Base-by-base conservation (phyloP, 2,113 vertebrate genomes). In the Alethe diademata region DNA sequence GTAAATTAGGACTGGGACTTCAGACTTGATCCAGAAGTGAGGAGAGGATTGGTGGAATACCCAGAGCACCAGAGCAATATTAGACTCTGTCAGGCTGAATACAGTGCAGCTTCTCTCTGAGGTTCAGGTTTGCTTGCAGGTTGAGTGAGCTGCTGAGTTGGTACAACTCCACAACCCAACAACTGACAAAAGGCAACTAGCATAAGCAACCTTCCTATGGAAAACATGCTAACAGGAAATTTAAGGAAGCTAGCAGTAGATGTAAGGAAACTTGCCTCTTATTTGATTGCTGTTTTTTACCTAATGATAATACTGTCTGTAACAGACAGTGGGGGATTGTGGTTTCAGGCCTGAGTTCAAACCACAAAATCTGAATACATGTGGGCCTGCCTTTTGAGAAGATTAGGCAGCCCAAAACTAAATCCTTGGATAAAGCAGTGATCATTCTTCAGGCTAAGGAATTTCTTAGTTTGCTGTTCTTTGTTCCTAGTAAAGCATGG, bases 61-160 rank as follows among this genome's bases (percentile, higher is more conserved):
- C 65, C 93, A 93, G 65, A 84, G 93, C 95, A 93, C 28, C 93
- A 90, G 45, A 95, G 93, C 95, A 95, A 78, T 96, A 88, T 92
- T 45, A 70, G 86, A 4, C 43, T 66, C 75, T 71, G 90, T 90
- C 93, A 92, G 86, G 65, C 65, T 81, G 51, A 88, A 78, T 78
- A 19, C 61, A 42, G 85, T 54, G 56, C 54, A 86, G 64, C 51
- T 78, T 88, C 56, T 93, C 74, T 80, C 78, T 31, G 50, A 95
- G 57, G 51, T 40, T 80, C 26, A 8, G 3, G 2, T 90, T 80
- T 80, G 60, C 60, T 80, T 88, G 61, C 57, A 87, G 66, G 50
- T 54, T 90, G 36, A 94, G 71, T 60, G 71, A 93, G 38, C 64
- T 94, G 67, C 91, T 86, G 88, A 86, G n/a, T 5, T 88, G 47